Evolutionary conservation across 2,113 vertebrate genomes (phyloP).

Genomic region (Hoplias malabaricus): DNA sequence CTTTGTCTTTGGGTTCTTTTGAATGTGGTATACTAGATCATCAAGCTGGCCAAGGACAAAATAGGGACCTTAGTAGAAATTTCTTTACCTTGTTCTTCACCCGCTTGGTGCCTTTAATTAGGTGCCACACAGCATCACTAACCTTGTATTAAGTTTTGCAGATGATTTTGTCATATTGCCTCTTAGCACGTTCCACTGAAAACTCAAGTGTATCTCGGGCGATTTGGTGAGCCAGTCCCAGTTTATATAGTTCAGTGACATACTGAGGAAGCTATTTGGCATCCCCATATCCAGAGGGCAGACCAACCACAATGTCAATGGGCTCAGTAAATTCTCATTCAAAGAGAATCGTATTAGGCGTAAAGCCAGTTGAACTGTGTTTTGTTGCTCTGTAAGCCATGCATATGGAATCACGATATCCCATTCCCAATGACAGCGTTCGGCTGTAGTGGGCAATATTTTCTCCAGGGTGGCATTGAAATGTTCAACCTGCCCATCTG

Average conservation of each 20-base stretch:
- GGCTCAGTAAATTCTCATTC: constrained; percentile 18
- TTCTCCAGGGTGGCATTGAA: constrained; percentile 41
- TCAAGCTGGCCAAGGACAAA: constrained; percentile 22
- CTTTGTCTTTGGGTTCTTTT: constrained; percentile 3
- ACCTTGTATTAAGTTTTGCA: not conserved
- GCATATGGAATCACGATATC: constrained; percentile 33
- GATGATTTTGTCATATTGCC: constrained; percentile 33
- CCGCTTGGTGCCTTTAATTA: constrained; percentile 25
- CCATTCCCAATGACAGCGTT: constrained; percentile 49
- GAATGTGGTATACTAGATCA: constrained; percentile 25
- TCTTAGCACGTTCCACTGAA: constrained; percentile 20
- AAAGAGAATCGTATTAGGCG: constrained; percentile 24
- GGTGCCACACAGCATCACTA: constrained; percentile 37
- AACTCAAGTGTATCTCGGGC: too few relatives aligned
- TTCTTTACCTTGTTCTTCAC: constrained; percentile 26
- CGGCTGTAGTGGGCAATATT: constrained; percentile 14
- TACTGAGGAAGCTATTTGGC: constrained; percentile 7
- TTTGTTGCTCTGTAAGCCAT: constrained; percentile 29
- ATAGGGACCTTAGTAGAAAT: constrained; percentile 31
- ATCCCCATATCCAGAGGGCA: not conserved
- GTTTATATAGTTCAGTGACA: constrained; percentile 16
- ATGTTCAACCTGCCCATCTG: not conserved
- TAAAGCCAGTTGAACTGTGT: constrained; percentile 32
- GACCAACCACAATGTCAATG: constrained; percentile 26
- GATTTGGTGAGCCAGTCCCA: constrained; percentile 33